These are phyloP conservation scores for Phymanthus crucifer DNA, from an alignment of 92 coral and sea anemone genomes.

Conservation along the genomic window DNA sequence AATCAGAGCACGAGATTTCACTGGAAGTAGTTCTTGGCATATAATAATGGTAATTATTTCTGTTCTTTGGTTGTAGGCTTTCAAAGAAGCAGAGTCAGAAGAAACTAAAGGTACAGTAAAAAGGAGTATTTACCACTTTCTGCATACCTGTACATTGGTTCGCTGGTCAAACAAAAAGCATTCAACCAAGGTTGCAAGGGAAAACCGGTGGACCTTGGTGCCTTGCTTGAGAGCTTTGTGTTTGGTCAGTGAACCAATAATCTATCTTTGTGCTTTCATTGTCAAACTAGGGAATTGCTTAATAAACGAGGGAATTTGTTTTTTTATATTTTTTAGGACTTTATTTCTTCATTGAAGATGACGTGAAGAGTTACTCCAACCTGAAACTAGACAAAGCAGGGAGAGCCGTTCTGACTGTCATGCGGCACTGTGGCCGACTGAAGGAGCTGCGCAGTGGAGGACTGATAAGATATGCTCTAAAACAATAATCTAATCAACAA, in stretches of 20 bases:
- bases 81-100: constrained; percentile 87
- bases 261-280: neutral
- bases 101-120: constrained; percentile 75
- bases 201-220: too few species aligned
- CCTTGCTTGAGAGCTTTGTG: too few species aligned
- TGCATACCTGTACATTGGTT: neutral
- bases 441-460: constrained; percentile 86
- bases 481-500: neutral
- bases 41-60: neutral
- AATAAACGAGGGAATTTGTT: neutral
- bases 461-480: constrained; percentile 71
- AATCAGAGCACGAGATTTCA: too few species aligned
- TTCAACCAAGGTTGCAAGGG: too few species aligned
- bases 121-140: neutral
- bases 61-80: constrained; percentile 58
- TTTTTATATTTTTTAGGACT: constrained; percentile 56
- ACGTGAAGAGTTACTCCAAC: constrained; percentile 77
- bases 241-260: too few species aligned
- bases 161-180: too few species aligned
- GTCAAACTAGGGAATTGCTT: neutral
- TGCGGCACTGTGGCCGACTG: constrained; percentile 86
- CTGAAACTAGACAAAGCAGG: constrained; percentile 83
- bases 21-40: neutral
- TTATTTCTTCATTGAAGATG: constrained; percentile 82
- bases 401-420: constrained; percentile 66